Evolutionary conservation across 2,113 vertebrate species (phyloP), one percentile per base, ranked within the genome.

Genomic region (Panurus biarmicus): DNA sequence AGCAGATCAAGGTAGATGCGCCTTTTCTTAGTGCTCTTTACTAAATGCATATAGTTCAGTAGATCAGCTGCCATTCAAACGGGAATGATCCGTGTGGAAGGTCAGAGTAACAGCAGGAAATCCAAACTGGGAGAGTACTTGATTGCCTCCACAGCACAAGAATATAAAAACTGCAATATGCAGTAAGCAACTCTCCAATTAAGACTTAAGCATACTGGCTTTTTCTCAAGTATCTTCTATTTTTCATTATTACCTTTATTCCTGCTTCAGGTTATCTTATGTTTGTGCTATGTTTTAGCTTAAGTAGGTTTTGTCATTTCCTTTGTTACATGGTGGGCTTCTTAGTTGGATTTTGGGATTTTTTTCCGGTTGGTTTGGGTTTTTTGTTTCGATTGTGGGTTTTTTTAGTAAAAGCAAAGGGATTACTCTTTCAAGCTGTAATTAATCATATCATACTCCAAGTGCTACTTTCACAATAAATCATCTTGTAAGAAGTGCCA

Each of bases 1-100:
- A 99, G 99, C 95, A 97, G 98, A 86, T 99, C 99, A 78, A 99
- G 99, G 99, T 99, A 86, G 87, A 93, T n/a, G 18, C 4, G 4
- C 69, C 13, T 24, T 73, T 82, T 79, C 17, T 9, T 44, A 12
- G 26, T 64, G 14, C n/a, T 60, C 12, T 54, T 76, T 38, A 40
- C 17, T 44, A 42, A 51, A 18, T 11, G 7, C 2, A 0, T n/a
- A 0, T 48, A 33, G 33, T 73, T 80, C 13, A 69, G 38, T 56
- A 44, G 28, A 33, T 66, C 29, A 64, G 19, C 29, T 73, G 75
- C 54, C 8, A 5, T 47, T 85, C 24, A 40, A 24, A 54, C 78
- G 54, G 87, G 23, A 65, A 7, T 6, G 8, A 23, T 58, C 56
- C 35, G 38, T 76, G 29, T 36, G 12, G 24, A 66, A 77, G 33